Percentiles rank a stretch among this genome's conserved stretches.
Conservation (phyloP, 2,888 invertebrate genomes). For the Peribatodes rhomboidaria region DNA sequence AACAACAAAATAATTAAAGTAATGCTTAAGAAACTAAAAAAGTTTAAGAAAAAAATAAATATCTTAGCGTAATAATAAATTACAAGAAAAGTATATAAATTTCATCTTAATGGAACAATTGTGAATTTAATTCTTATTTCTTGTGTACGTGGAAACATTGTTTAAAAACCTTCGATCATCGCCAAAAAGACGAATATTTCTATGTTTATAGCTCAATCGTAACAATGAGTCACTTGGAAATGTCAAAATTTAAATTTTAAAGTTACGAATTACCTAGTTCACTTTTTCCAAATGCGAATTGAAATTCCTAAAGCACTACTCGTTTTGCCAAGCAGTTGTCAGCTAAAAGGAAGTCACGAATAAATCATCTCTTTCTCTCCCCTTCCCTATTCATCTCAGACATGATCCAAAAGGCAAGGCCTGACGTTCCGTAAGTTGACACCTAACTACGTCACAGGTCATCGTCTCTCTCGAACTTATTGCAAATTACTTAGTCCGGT, state of each 20-base stretch:
- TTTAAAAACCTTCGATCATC: not conserved
- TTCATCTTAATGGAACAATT: slow-evolving; percentile 13
- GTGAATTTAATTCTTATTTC: not conserved
- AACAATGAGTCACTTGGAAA: not conserved
- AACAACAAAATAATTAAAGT: slow-evolving; percentile 21
- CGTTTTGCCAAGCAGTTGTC: too few relatives aligned
- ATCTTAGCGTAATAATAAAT: slow-evolving; percentile 18
- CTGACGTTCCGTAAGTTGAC: too few relatives aligned
- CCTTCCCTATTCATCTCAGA: too few relatives aligned
- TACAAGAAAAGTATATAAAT: not conserved
- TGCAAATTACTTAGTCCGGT: too few relatives aligned
- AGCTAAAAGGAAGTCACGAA: too few relatives aligned
- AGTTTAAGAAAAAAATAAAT: slow-evolving; percentile 34
- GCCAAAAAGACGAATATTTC: not conserved
- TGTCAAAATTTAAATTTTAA: not conserved
- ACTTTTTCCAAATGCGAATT: too few relatives aligned
- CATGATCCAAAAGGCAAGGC: too few relatives aligned
- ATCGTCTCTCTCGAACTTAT: too few relatives aligned
- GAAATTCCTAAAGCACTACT: too few relatives aligned
- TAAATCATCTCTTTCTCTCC: too few relatives aligned
- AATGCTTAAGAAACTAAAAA: slow-evolving; percentile 31
- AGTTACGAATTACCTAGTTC: too few relatives aligned
- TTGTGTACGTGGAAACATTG: slow-evolving; percentile 1
- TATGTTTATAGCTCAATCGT: not conserved
- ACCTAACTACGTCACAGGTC: too few relatives aligned